Percentiles rank a stretch among this genome's conserved stretches.
Conservation (phyloP, 2,888 invertebrate genomes). For the Acanthosoma haemorrhoidale region DNA sequence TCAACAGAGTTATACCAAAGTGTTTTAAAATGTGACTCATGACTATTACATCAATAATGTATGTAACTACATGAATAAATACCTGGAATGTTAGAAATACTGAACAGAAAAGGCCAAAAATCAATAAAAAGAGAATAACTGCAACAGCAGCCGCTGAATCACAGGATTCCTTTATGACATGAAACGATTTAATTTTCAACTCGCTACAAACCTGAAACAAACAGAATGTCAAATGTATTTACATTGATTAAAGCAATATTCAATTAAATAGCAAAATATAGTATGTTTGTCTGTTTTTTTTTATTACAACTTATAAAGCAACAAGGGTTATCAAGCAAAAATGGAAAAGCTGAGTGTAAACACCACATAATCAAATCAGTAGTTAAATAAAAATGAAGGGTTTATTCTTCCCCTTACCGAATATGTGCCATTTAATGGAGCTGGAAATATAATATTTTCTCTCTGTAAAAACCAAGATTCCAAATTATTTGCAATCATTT, state of each 20-base stretch:
- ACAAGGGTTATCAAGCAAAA: no score
- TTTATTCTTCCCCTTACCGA: no score
- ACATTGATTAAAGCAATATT: background rate
- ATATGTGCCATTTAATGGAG: slow-evolving; percentile 69
- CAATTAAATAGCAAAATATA: background rate
- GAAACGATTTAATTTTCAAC: slow-evolving; percentile 30
- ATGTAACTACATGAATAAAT: slow-evolving; percentile 38
- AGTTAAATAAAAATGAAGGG: no score
- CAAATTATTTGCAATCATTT: slow-evolving; percentile 41
- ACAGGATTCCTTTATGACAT: slow-evolving; percentile 63
- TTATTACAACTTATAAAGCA: no score
- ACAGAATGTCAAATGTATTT: background rate
- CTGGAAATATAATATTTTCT: slow-evolving; percentile 55
- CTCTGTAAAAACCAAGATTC: slow-evolving; percentile 60
- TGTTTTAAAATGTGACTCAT: no score
- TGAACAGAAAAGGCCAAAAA: slow-evolving; percentile 70
- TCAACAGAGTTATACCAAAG: no score
- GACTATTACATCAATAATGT: background rate
- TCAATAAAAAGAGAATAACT: slow-evolving; percentile 77
- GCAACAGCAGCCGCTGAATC: slow-evolving; percentile 81
- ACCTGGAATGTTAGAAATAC: slow-evolving; percentile 82
- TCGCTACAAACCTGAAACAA: background rate
- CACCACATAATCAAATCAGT: no score
- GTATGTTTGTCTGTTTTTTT: no score
- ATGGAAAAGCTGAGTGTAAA: no score